Percentiles rank a stretch among this genome's conserved stretches.
Evolutionary conservation across 2,888 invertebrate species (phyloP).

Genomic region (Neoitamus cyanurus): DNA sequence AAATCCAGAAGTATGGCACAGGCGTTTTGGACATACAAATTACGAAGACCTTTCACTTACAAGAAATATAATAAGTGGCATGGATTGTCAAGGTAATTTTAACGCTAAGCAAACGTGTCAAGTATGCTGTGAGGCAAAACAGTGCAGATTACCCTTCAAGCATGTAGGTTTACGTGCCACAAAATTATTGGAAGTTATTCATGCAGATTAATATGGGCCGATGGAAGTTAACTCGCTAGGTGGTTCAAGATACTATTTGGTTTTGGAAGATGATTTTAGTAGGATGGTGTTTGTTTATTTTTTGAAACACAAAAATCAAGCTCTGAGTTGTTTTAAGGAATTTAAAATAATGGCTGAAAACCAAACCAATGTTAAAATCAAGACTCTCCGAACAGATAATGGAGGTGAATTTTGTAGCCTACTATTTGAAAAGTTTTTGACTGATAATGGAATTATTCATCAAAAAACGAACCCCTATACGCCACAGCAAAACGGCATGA

Average conservation of each 20-base stretch:
- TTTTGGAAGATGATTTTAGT: background rate
- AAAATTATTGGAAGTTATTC: background rate
- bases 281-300: background rate
- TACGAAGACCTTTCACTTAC: background rate
- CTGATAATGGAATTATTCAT: too few species aligned
- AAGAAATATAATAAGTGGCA: background rate
- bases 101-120: background rate
- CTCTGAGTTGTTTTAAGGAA: background rate
- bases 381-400: background rate
- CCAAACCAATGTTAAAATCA: background rate
- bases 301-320: background rate
- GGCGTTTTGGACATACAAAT: background rate
- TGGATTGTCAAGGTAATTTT: background rate
- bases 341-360: background rate
- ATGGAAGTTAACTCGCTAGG: background rate
- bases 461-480: too few species aligned
- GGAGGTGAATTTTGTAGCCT: too few species aligned
- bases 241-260: background rate
- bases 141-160: background rate
- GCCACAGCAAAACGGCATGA: too few species aligned
- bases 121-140: background rate
- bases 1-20: background rate
- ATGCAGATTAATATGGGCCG: too few species aligned
- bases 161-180: background rate
- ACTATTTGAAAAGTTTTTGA: too few species aligned